Evolutionary conservation across 1,140 invertebrate species (phyloP).

Genomic region (Drosophila rhopaloa): DNA sequence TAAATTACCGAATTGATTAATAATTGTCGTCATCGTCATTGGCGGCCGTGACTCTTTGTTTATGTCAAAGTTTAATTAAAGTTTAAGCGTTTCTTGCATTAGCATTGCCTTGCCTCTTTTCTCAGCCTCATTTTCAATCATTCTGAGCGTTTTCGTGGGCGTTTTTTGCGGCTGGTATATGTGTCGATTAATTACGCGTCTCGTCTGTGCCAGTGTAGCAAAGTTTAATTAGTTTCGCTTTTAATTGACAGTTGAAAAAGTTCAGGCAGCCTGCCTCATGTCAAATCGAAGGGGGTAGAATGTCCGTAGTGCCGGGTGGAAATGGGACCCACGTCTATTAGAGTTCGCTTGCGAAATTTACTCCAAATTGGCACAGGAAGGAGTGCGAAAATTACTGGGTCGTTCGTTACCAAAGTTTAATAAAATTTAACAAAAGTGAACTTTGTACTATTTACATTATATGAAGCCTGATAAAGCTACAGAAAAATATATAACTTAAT

Average conservation of each 20-base stretch:
- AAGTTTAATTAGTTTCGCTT: constrained; percentile 80
- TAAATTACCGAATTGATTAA: constrained; percentile 77
- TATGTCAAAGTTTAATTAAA: constrained; percentile 74
- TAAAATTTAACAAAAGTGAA: not conserved
- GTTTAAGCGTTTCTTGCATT: constrained; percentile 68
- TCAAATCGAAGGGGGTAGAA: constrained; percentile 22
- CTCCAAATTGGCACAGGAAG: constrained; percentile 18
- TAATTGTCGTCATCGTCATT: constrained; percentile 72
- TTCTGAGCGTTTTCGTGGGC: constrained; percentile 6
- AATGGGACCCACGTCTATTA: constrained; percentile 19
- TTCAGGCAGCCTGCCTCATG: constrained; percentile 53
- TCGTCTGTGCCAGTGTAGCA: constrained; percentile 58
- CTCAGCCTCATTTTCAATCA: not conserved
- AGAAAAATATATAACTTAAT: too few relatives aligned
- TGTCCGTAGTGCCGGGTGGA: not conserved
- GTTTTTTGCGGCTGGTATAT: constrained; percentile 47
- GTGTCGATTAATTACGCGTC: constrained; percentile 79
- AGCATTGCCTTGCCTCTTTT: constrained; percentile 11
- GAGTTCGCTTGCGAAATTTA: constrained; percentile 1
- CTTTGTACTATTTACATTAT: not conserved
- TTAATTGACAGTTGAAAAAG: constrained; percentile 78
- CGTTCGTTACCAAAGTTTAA: not conserved
- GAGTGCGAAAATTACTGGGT: not conserved
- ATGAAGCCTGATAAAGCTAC: too few relatives aligned
- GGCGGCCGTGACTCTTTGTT: constrained; percentile 49